phyloP scores from a whole-genome alignment of 53 echinoderm and acorn worm species.

The Pentamera pediparva region DNA sequence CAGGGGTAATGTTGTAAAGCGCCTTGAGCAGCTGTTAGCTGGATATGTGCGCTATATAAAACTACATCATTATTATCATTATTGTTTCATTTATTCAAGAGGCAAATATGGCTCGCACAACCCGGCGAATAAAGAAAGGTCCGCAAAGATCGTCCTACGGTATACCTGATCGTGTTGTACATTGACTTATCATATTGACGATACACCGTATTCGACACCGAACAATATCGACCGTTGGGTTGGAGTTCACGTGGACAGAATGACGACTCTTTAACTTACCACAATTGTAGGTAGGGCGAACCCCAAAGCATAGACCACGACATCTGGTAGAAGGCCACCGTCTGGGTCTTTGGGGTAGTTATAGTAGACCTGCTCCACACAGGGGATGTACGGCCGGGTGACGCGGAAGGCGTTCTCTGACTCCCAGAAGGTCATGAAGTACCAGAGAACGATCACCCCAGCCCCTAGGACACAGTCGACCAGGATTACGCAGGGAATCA shows the following conservation, averaged over 20 bases:
- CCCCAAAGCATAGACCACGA: slow-evolving; percentile 61
- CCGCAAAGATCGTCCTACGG: background rate
- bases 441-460: slow-evolving; percentile 71
- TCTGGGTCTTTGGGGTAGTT: slow-evolving; percentile 32
- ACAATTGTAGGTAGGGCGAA: slow-evolving; percentile 76
- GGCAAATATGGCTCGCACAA: no score
- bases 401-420: slow-evolving; percentile 17
- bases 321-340: slow-evolving; percentile 55
- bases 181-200: no score
- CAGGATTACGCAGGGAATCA: slow-evolving; percentile 73
- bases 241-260: no score
- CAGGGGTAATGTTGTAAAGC: no score
- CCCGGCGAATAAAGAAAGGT: background rate
- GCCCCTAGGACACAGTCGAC: slow-evolving; percentile 63
- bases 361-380: slow-evolving; percentile 57
- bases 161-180: no score
- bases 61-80: no score
- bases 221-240: no score
- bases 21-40: no score
- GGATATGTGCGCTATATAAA: no score
- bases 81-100: no score
- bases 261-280: slow-evolving; percentile 66
- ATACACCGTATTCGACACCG: no score
- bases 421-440: slow-evolving; percentile 56
- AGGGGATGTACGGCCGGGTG: slow-evolving; percentile 36